Evolutionary conservation across 1,140 invertebrate species (phyloP).

Genomic region (Cotesia typhae): DNA sequence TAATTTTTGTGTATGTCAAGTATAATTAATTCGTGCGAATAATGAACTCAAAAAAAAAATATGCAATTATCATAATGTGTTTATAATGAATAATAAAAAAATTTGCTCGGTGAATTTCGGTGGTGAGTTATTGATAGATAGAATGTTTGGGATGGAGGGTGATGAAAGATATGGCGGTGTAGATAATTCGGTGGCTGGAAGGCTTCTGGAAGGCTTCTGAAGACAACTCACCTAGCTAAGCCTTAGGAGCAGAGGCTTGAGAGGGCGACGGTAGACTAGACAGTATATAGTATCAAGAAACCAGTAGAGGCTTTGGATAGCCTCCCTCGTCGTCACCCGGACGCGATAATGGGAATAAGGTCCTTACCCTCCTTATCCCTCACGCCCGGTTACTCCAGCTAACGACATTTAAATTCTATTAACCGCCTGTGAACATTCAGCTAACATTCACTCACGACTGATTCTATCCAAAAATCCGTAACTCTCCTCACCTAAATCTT

Average conservation of each 20-base stretch:
- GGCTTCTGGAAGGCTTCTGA: conserved; percentile 3
- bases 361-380: conserved; percentile 45
- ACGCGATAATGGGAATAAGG: conserved; percentile 53
- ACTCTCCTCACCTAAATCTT: no score
- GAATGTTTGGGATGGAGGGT: neutral
- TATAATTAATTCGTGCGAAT: no score
- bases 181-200: conserved; percentile 19
- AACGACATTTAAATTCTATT: conserved; percentile 64
- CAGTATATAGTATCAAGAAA: neutral
- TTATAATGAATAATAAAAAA: no score
- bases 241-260: no score
- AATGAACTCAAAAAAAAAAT: no score
- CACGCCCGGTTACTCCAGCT: conserved; percentile 59
- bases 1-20: no score
- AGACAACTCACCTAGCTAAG: no score
- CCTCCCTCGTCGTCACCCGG: conserved; percentile 37
- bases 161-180: neutral
- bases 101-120: no score
- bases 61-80: no score
- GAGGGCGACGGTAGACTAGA: neutral
- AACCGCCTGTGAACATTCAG: conserved; percentile 47
- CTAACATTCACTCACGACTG: conserved; percentile 30
- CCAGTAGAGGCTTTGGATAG: neutral
- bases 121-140: no score
- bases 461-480: conserved; percentile 29